Percentiles rank a stretch among this genome's conserved stretches.
Evolutionary conservation across 2,888 invertebrate genomes (phyloP).

Genomic region (Morpho deidamia): DNA sequence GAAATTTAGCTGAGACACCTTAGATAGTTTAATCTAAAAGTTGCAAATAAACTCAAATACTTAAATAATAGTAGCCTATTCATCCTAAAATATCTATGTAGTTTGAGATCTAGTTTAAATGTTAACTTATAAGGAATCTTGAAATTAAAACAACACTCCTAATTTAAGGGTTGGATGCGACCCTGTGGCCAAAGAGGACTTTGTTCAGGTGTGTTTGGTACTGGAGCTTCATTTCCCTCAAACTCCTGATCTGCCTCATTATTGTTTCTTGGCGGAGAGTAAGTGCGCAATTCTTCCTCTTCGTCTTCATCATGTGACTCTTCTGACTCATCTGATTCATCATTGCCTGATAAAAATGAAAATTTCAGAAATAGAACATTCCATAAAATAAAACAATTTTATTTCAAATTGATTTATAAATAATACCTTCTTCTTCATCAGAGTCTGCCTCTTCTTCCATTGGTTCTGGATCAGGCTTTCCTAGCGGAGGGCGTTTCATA

Average conservation of each 20-base stretch:
- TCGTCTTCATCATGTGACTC: conserved; percentile 79
- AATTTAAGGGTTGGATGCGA: conserved; percentile 1
- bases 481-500: conserved; percentile 70
- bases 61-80: too few species aligned
- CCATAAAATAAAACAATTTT: too few species aligned
- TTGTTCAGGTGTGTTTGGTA: conserved; percentile 55
- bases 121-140: background rate
- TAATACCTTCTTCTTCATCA: conserved; percentile 75
- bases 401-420: background rate
- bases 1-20: too few species aligned
- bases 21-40: too few species aligned
- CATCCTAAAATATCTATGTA: background rate
- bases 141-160: background rate
- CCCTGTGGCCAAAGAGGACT: conserved; percentile 47
- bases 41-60: too few species aligned
- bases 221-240: conserved; percentile 58
- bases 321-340: conserved; percentile 77
- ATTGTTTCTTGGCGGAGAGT: conserved; percentile 61
- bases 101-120: background rate
- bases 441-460: conserved; percentile 78
- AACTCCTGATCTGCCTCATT: conserved; percentile 62
- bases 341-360: conserved; percentile 50
- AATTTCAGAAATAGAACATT: too few species aligned
- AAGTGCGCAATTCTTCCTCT: conserved; percentile 70
- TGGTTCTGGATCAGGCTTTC: conserved; percentile 74